Base-by-base conservation (phyloP, 1,140 invertebrate species). In the Heliconius melpomene region DNA sequence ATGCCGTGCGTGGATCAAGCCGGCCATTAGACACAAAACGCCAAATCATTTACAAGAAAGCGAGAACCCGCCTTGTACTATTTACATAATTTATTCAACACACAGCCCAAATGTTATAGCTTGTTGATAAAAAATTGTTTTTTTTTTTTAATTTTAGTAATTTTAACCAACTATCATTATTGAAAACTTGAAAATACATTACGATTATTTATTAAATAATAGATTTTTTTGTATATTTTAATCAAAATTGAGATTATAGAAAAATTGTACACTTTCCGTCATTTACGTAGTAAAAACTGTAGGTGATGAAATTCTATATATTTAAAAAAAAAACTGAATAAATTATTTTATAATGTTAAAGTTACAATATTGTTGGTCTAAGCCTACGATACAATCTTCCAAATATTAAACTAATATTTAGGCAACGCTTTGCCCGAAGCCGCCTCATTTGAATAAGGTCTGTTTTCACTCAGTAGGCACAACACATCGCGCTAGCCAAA, bases 351-450 rank as follows among this genome's bases (percentile, higher is more conserved):
- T 11, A 23, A 66, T 66, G 13, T 40, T 72, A 23, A 18, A 91
- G 90, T 79, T 94, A 84, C 90, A 91, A 90, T 77, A 76, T 74
- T 91, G 73, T 87, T 83, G 82, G 23, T 76, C 18, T 86, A 60
- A 86, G 38, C 73, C 81, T 57, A 78, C 86, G 93, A 94, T 94
- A 93, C 89, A 88, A 94, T 94, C 92, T 92, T 82, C 88, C 87
- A 93, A 94, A 93, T 92, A 94, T 93, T 94, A 94, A 93, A 93
- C 92, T 94, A 93, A 94, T 94, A 94, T 94, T 94, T 94, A 94
- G 93, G 92, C 91, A 94, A 93, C 92, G 92, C 93, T 94, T 94
- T 94, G 92, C 87, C 86, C 82, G 85, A 85, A 87, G 92, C 93
- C 93, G 93, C 92, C 88, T 93, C 90, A 94, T 94, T 94, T 94